phyloP scores from a whole-genome alignment of 2,888 invertebrate species.

The Nudaria mundana region DNA sequence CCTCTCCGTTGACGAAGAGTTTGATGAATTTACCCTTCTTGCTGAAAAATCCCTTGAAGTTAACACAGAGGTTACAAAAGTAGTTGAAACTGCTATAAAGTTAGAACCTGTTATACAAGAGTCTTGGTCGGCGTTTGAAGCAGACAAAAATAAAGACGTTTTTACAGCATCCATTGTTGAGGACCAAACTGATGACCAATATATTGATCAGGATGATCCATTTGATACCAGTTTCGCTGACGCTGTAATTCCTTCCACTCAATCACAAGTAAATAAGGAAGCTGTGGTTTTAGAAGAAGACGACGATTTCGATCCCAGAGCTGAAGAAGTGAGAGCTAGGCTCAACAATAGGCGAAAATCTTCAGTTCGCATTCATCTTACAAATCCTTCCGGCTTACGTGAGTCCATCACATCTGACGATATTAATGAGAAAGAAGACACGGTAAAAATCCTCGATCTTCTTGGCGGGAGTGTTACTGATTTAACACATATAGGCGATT shows the following conservation, averaged over 20 bases:
- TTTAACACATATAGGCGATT: conserved; percentile 84
- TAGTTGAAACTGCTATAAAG: conserved; percentile 64
- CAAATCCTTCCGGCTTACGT: conserved; percentile 82
- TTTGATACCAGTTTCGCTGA: conserved; percentile 93
- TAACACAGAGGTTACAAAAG: conserved; percentile 75
- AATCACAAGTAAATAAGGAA: conserved; percentile 66
- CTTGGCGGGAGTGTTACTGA: conserved; percentile 89
- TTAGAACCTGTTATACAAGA: conserved; percentile 70
- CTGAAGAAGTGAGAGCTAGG: conserved; percentile 75
- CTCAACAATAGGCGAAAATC: conserved; percentile 73
- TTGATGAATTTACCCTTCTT: conserved; percentile 89
- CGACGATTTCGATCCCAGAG: conserved; percentile 84
- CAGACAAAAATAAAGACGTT: conserved; percentile 68
- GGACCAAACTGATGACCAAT: conserved; percentile 74
- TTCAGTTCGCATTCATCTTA: conserved; percentile 82
- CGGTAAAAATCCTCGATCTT: conserved; percentile 82
- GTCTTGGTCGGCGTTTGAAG: conserved; percentile 86
- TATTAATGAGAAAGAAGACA: conserved; percentile 62
- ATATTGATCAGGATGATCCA: conserved; percentile 86
- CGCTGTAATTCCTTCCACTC: conserved; percentile 82
- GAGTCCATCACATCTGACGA: conserved; percentile 81
- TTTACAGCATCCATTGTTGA: conserved; percentile 72
- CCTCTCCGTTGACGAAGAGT: conserved; percentile 74
- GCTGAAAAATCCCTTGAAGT: conserved; percentile 87
- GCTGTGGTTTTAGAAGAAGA: conserved; percentile 67